Base-by-base conservation (phyloP, 1,140 invertebrate genomes). In the Drosophila pruinosa region DNA sequence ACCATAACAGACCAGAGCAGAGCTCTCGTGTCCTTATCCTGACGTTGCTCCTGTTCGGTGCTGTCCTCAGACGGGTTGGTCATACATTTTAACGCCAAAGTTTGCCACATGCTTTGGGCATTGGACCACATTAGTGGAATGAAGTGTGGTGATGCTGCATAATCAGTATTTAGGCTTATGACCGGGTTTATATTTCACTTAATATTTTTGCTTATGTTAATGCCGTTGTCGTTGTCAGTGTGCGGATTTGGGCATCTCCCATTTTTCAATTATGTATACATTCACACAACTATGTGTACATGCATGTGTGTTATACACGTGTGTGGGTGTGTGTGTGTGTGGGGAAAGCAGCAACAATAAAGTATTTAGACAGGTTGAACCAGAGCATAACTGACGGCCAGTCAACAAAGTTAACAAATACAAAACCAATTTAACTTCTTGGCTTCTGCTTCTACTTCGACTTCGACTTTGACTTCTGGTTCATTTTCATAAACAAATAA, bases 381-480 rank as follows among this genome's bases (percentile, higher is more conserved):
- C 76, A 45, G 69, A 81, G 61, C 72, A 75, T 53, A 83, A 83
- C 68, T 41, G 79, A 65, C 72, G 71, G 62, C 43, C 79, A 83
- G 71, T 58, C 72, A 63, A 69, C 70, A 86, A 77, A 81, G 82
- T 86, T 86, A 86, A 71, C 74, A 86, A 86, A 86, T 72, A 81
- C 65, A 81, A 86, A 86, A 88, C 74, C 81, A 86, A 86, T 86
- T 86, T 86, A 86, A 86, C 82, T 86, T 88, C 82, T 88, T 88
- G 76, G 64, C 78, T 85, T 85, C 71, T 76, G 69, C 61, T 76
- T 8, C 19, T 24, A 22, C 43, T 52, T 15, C 52, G 12, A 24
- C 47, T 75, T 26, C 15, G 17, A 3, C 41, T 45, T 19, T 3
- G 10, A 45, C 47, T 56, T 38, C 52, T 22, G 52, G 24, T 70